Evolutionary conservation across 2,888 invertebrate species (phyloP), one percentile per base, ranked within the genome.

Genomic region (Autographa pulchrina): DNA sequence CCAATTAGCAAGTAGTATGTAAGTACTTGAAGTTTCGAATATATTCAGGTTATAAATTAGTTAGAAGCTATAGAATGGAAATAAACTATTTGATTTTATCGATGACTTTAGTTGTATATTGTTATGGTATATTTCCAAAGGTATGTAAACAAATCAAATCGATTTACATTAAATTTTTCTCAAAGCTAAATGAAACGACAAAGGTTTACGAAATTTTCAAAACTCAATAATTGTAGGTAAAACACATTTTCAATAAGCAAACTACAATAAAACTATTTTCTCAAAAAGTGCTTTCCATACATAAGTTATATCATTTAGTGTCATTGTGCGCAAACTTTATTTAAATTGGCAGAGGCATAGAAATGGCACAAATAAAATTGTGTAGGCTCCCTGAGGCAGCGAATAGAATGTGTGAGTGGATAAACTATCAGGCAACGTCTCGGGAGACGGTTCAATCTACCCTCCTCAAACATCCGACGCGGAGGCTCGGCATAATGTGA

Each of bases 391-490:
- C 60, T 65, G 32, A 43, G 32, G 66, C 60, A 56, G 35, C 43
- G 43, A 63, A 35, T 25, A 68, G 64, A 65, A 70, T 72, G 69
- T 74, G 65, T 35, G 62, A 71, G 67, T 71, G 54, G 67, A 74
- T 48, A 61, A 75, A 74, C 74, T 75, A 76, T 74, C 75, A 74
- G 72, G 78, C 32, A 80, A 70, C 70, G 77, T 82, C 80, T 75
- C 82, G 9, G 41, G 80, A 68, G 77, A 80, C 82, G 63, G 68
- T 80, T 69, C 66, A 72, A 76, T 77, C 81, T 81, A 89, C 88
- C 88, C 86, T 88, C 72, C 79, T 89, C 89, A 89, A 82, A 82
- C 63, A 73, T 69, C 82, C 83, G 77, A 82, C 82, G 84, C 78
- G 80, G 72, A 76, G 75, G 69, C 64, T 68, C 70, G 67, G 78